These are phyloP conservation scores for Pogonomyrmex californicus DNA, from an alignment of 1,140 invertebrate genomes.

Conservation along the genomic window DNA sequence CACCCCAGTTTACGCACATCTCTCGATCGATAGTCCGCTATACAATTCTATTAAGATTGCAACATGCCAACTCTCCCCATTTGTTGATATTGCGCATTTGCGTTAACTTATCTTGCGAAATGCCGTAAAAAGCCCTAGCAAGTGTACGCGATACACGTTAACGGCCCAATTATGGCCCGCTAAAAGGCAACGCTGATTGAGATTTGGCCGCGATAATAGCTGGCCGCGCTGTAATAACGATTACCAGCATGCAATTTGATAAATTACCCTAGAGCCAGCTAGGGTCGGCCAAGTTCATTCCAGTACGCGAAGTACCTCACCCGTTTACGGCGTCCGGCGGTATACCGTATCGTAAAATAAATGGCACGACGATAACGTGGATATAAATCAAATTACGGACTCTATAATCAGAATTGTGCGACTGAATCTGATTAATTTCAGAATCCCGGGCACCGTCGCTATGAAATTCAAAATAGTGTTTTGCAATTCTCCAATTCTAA, in stretches of 20 bases:
- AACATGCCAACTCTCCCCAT: not conserved
- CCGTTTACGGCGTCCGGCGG: slow-evolving; percentile 40
- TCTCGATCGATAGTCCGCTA: not conserved
- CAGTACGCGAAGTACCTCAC: slow-evolving; percentile 50
- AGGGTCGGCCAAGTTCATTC: slow-evolving; percentile 61
- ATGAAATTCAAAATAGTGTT: slow-evolving; percentile 62
- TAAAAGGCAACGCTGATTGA: slow-evolving; percentile 60
- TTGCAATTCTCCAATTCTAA: slow-evolving; percentile 52
- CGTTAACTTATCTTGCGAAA: slow-evolving; percentile 38
- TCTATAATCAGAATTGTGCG: slow-evolving; percentile 62
- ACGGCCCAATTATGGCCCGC: slow-evolving; percentile 55
- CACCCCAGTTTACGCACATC: not conserved
- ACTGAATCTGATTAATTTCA: slow-evolving; percentile 63
- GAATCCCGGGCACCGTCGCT: slow-evolving; percentile 42
- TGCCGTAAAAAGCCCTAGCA: not conserved
- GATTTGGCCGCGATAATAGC: slow-evolving; percentile 57
- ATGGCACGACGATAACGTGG: slow-evolving; percentile 59
- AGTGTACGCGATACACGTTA: slow-evolving; percentile 52
- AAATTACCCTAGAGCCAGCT: slow-evolving; percentile 60
- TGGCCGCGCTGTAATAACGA: slow-evolving; percentile 49
- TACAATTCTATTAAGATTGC: slow-evolving; percentile 36
- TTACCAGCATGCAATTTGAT: slow-evolving; percentile 67
- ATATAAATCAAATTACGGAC: slow-evolving; percentile 63
- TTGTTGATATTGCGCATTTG: slow-evolving; percentile 15
- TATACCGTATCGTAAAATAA: slow-evolving; percentile 62